phyloP scores from a whole-genome alignment of 2,113 vertebrate species.

The Zosterops borbonicus region DNA sequence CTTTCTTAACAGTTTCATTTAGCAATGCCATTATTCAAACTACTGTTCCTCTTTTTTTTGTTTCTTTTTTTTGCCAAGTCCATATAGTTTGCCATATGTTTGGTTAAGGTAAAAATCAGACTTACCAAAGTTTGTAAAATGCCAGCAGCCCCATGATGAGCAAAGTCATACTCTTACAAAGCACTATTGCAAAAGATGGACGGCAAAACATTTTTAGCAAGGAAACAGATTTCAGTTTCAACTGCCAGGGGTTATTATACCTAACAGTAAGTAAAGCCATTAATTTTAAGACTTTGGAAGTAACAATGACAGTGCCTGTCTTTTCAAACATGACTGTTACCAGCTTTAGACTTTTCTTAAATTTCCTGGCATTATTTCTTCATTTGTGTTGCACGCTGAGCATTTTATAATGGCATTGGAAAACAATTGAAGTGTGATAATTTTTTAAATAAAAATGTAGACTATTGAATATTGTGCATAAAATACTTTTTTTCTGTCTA shows the following conservation, averaged over 20 bases:
- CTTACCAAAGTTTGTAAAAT: not conserved
- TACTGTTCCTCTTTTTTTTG: not conserved
- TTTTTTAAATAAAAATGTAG: slow-evolving; percentile 46
- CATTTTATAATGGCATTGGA: slow-evolving; percentile 52
- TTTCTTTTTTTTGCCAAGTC: not conserved
- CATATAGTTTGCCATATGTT: not conserved
- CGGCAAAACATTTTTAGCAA: slow-evolving; percentile 30
- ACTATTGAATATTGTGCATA: slow-evolving; percentile 51
- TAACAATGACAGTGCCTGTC: slow-evolving; percentile 12
- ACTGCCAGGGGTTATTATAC: slow-evolving; percentile 4
- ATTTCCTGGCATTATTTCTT: slow-evolving; percentile 48
- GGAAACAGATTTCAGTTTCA: slow-evolving; percentile 7
- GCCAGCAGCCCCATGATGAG: not conserved
- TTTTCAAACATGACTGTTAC: slow-evolving; percentile 29
- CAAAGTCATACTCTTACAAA: slow-evolving; percentile 42
- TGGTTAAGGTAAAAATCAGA: not conserved
- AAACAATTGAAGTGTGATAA: slow-evolving; percentile 36
- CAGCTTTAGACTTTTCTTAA: slow-evolving; percentile 19
- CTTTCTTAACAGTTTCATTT: slow-evolving; percentile 14
- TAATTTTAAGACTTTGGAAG: slow-evolving; percentile 32
- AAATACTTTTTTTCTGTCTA: slow-evolving; percentile 68
- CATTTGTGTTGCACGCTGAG: slow-evolving; percentile 59
- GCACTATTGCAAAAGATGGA: slow-evolving; percentile 20
- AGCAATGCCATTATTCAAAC: slow-evolving; percentile 9
- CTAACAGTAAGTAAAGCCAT: slow-evolving; percentile 51